Evolutionary conservation across 2,113 vertebrate species (phyloP).

Genomic region (Chelonoidis abingdonii): DNA sequence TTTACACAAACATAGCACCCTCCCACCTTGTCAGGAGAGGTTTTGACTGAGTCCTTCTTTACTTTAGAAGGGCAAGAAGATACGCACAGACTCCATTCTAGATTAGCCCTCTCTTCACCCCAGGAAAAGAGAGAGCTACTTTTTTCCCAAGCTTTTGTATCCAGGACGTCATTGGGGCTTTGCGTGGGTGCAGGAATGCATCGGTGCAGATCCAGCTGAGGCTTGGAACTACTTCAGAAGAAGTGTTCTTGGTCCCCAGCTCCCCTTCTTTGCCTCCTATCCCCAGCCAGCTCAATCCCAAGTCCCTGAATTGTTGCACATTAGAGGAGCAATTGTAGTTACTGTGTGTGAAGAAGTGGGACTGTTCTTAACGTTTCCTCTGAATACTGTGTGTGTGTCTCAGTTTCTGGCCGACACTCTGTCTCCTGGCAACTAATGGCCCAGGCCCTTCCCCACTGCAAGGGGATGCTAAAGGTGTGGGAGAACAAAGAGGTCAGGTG

Average conservation of each 20-base stretch:
- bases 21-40: not conserved
- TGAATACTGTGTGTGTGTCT: too few species aligned
- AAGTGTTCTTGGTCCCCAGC: not conserved
- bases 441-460: too few species aligned
- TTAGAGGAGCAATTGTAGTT: not conserved
- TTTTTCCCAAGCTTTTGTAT: conserved; percentile 5
- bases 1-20: not conserved
- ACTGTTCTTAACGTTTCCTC: too few species aligned
- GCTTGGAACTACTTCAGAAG: not conserved
- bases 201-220: not conserved
- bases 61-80: not conserved
- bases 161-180: conserved; percentile 39
- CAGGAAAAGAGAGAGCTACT: conserved; percentile 2
- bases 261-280: not conserved
- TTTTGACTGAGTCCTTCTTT: not conserved
- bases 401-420: too few species aligned
- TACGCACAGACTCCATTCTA: not conserved
- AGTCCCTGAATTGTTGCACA: not conserved
- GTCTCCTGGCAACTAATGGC: too few species aligned
- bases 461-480: too few species aligned
- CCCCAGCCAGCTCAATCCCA: not conserved
- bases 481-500: too few species aligned
- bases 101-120: not conserved
- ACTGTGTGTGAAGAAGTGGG: not conserved
- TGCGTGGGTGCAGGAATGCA: conserved; percentile 29